phyloP scores from a whole-genome alignment of 1,140 invertebrate species.

The Hesperophylax magnus region DNA sequence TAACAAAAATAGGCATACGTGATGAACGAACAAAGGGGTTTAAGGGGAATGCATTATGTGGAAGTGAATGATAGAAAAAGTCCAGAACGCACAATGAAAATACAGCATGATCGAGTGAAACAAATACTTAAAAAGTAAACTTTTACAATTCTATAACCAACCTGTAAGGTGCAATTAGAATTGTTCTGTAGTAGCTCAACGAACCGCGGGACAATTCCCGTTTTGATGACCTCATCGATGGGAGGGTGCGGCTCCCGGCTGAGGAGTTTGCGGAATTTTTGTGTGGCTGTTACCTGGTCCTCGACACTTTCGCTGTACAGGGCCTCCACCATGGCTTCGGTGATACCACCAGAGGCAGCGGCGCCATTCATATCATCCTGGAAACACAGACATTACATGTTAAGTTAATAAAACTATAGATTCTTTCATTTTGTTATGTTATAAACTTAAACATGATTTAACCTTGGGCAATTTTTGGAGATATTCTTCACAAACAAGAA shows the following conservation, averaged over 20 bases:
- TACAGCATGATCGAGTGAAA: too few species aligned
- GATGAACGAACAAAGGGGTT: too few species aligned
- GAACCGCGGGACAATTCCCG: conserved; percentile 96
- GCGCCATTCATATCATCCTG: conserved; percentile 50
- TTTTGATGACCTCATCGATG: conserved; percentile 98
- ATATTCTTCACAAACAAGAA: too few species aligned
- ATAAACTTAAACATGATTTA: too few species aligned
- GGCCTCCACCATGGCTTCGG: conserved; percentile 86
- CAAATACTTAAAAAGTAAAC: too few species aligned
- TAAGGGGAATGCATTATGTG: too few species aligned
- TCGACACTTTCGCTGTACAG: conserved; percentile 87
- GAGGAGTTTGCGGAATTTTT: conserved; percentile 95
- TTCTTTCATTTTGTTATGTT: too few species aligned
- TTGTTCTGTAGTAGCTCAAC: conserved; percentile 93
- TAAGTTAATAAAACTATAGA: too few species aligned
- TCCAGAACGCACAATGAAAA: too few species aligned
- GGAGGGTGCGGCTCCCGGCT: conserved; percentile 97
- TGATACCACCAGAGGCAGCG: conserved; percentile 69
- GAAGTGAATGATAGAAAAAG: too few species aligned
- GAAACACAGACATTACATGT: neutral
- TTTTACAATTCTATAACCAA: conserved; percentile 68
- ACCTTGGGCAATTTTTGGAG: too few species aligned
- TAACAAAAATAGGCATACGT: too few species aligned
- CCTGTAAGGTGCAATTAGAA: conserved; percentile 88
- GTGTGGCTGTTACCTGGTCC: conserved; percentile 90